Conservation (phyloP, 2,888 invertebrate species). For the Notodonta ziczac region DNA sequence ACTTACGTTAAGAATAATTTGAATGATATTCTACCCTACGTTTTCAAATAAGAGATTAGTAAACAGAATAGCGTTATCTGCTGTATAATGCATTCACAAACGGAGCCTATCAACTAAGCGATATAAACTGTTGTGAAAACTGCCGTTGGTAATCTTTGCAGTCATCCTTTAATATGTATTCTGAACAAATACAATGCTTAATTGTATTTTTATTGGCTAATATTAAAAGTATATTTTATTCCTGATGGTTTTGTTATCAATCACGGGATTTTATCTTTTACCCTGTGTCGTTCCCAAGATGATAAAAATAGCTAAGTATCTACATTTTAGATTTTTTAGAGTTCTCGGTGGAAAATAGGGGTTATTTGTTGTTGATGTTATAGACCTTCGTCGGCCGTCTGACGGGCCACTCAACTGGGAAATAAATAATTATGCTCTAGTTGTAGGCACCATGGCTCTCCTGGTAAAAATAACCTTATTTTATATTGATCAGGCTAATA, state of each 20-base stretch:
- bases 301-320: too few species aligned
- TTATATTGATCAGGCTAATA: too few species aligned
- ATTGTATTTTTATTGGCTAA: neutral
- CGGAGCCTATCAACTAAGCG: constrained; percentile 50
- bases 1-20: constrained; percentile 26
- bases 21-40: constrained; percentile 21
- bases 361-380: too few species aligned
- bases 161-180: neutral
- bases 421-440: neutral
- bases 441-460: neutral
- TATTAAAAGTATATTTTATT: too few species aligned
- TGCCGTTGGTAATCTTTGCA: constrained; percentile 5
- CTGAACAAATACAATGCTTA: neutral
- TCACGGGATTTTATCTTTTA: too few species aligned
- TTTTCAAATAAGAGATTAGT: constrained; percentile 50
- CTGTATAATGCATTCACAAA: constrained; percentile 51
- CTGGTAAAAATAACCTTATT: neutral
- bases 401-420: neutral
- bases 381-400: neutral
- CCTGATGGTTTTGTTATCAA: too few species aligned
- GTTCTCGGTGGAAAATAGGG: too few species aligned
- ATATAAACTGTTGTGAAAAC: constrained; percentile 42
- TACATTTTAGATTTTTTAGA: too few species aligned
- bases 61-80: constrained; percentile 64
- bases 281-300: too few species aligned